phyloP scores from a whole-genome alignment of 2,888 invertebrate species.

The Ophion obscuratus region DNA sequence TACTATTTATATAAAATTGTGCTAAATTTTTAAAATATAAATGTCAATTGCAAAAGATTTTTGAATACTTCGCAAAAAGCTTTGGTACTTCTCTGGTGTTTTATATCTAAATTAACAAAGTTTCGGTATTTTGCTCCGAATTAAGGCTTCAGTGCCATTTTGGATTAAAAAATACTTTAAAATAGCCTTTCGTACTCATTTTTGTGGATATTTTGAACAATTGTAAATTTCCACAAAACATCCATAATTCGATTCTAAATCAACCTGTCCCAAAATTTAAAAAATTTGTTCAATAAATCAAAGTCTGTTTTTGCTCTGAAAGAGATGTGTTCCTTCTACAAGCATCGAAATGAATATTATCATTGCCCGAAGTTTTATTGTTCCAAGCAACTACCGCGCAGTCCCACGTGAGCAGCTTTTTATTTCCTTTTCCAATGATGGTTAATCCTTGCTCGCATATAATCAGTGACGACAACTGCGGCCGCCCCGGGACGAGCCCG shows the following conservation, averaged over 20 bases:
- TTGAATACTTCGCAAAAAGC: not conserved
- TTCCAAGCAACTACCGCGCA: not conserved
- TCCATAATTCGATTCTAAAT: not conserved
- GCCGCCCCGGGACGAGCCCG: constrained; percentile 78
- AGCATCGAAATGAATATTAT: not conserved
- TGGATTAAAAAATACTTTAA: too few relatives aligned
- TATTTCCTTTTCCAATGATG: constrained; percentile 79
- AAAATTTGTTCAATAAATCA: too few relatives aligned
- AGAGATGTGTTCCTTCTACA: not conserved
- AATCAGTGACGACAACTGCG: constrained; percentile 78
- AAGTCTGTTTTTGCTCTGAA: too few relatives aligned
- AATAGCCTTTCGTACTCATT: too few relatives aligned
- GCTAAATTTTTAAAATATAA: too few relatives aligned
- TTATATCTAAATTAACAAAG: too few relatives aligned
- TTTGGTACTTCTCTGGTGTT: too few relatives aligned
- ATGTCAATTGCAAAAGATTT: not conserved
- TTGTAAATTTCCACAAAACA: not conserved
- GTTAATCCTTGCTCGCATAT: constrained; percentile 82
- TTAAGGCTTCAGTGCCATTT: too few relatives aligned
- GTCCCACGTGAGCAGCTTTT: not conserved
- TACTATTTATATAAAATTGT: too few relatives aligned
- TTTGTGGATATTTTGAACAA: not conserved
- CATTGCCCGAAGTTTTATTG: not conserved
- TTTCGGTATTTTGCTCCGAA: too few relatives aligned
- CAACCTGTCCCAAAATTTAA: too few relatives aligned